phyloP scores from a whole-genome alignment of 2,113 vertebrate genomes.

The Prochilodus magdalenae region DNA sequence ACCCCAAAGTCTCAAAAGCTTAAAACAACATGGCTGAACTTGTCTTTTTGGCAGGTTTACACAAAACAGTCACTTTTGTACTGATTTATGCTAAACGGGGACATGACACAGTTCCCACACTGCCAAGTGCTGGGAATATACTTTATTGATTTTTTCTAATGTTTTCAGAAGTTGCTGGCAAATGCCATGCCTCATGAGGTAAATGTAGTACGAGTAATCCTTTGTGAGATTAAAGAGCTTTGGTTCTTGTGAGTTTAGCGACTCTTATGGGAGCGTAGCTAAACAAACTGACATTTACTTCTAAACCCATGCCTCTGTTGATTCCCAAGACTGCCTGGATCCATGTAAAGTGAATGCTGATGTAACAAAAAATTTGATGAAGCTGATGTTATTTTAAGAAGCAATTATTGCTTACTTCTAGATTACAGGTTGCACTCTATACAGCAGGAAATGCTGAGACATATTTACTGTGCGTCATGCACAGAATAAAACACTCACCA shows the following conservation, averaged over 20 bases:
- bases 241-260: slow-evolving; percentile 36
- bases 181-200: slow-evolving; percentile 45
- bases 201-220: slow-evolving; percentile 29
- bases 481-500: too few species aligned
- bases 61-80: slow-evolving; percentile 34
- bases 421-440: background rate
- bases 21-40: slow-evolving; percentile 28
- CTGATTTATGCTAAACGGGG: slow-evolving; percentile 21
- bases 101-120: slow-evolving; percentile 40
- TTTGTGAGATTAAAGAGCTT: slow-evolving; percentile 15
- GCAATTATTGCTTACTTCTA: background rate
- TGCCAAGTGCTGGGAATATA: slow-evolving; percentile 29
- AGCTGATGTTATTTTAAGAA: background rate
- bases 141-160: slow-evolving; percentile 37
- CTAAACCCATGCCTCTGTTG: slow-evolving; percentile 7
- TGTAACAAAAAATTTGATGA: too few species aligned
- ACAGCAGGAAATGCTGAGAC: too few species aligned
- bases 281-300: slow-evolving; percentile 41
- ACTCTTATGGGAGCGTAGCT: slow-evolving; percentile 43
- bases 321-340: slow-evolving; percentile 42
- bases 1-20: slow-evolving; percentile 2
- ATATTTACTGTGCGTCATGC: too few species aligned
- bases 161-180: slow-evolving; percentile 22
- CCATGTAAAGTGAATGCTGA: too few species aligned
- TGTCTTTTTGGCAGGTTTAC: slow-evolving; percentile 32